Conservation (phyloP, 1,140 invertebrate genomes). For the Leucophenga varia region DNA sequence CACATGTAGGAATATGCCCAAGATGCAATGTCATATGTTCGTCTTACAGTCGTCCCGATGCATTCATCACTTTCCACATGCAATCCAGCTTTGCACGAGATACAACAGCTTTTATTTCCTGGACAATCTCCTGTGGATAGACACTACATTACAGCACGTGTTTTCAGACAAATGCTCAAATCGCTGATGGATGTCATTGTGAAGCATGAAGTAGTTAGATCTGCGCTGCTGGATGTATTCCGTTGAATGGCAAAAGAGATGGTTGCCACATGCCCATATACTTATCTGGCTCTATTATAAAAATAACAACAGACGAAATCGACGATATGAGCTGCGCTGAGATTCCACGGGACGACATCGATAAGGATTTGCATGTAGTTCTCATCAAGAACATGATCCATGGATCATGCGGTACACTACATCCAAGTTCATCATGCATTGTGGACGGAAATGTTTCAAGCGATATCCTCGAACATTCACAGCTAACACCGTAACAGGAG, state of each 20-base stretch:
- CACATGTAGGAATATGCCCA: conserved; percentile 57
- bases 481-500: conserved; percentile 34
- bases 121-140: conserved; percentile 26
- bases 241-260: conserved; percentile 58
- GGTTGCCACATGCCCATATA: conserved; percentile 58
- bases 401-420: conserved; percentile 56
- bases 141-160: conserved; percentile 39
- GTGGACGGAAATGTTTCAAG: conserved; percentile 21
- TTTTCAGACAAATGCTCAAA: conserved; percentile 46
- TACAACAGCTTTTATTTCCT: conserved; percentile 32
- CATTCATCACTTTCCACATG: conserved; percentile 57
- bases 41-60: conserved; percentile 53
- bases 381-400: conserved; percentile 58
- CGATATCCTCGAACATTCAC: conserved; percentile 24
- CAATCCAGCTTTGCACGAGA: conserved; percentile 59
- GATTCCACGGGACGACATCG: conserved; percentile 54
- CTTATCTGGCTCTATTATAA: conserved; percentile 55
- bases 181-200: conserved; percentile 34
- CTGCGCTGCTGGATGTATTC: conserved; percentile 53
- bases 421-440: conserved; percentile 22
- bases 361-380: conserved; percentile 48
- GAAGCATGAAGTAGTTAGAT: conserved; percentile 39
- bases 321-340: too few relatives aligned
- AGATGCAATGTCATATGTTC: conserved; percentile 55
- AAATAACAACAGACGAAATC: too few relatives aligned